Base-by-base conservation (phyloP, 2,888 invertebrate genomes). In the Copidosoma aretas region DNA sequence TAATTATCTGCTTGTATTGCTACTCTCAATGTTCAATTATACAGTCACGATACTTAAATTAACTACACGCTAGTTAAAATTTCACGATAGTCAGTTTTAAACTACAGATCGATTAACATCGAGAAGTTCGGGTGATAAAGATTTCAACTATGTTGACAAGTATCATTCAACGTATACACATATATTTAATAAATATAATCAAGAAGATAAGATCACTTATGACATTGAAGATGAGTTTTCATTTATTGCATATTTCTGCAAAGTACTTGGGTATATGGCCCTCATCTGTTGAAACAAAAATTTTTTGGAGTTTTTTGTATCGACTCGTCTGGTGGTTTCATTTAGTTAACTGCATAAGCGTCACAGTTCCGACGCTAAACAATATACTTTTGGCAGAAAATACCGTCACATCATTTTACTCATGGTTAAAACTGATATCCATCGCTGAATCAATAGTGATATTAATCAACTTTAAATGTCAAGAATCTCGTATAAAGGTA, bases 401-500 rank as follows among this genome's bases (percentile, higher is more conserved):
- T 25, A 10, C 32, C 2, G 14, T 60, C 10, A 24, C 32, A 12
- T 10, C 25, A 21, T 25, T 22, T 51, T 51, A 51, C 15, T 19
- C n/a, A 4, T 60, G 24, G 51, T 3, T 51, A 10, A 25, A 49
- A 32, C 12, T 60, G 1, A 8, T 46, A 4, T 24, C n/a, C 1
- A 3, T 51, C 10, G 17, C 19, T 12, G 49, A 60, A n/a, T 46
- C 17, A 12, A 51, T 60, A 12, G 12, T 49, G 22, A n/a, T 60
- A n/a, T 51, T 60, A n/a, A 32, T 51, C 19, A 51, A 25, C 17
- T 49, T 24, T 17, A 49, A 17, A 51, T 49, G 49, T 25, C 51
- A 60, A 60, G n/a, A 49, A 25, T 4, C 51, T 14, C 24, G n/a
- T 19, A 24, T 22, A n/a, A 49, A 49, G 60, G 60, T 60, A 25